Conservation (phyloP, 2,888 invertebrate genomes). For the Lordiphosa fenestrarum region DNA sequence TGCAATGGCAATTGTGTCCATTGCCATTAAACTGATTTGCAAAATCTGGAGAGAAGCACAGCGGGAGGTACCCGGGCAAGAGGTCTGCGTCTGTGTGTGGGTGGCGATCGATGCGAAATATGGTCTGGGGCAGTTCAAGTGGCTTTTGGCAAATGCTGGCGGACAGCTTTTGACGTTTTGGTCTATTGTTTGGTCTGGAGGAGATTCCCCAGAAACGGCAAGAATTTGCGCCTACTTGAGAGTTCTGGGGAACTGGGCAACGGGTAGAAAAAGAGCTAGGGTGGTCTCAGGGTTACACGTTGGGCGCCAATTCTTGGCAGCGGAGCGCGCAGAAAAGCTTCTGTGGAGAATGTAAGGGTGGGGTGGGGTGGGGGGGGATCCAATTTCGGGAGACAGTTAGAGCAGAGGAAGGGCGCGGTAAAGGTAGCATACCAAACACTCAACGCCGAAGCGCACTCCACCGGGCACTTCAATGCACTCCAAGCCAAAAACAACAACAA, state of each 20-base stretch:
- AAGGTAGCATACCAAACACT: constrained; percentile 66
- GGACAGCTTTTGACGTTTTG: constrained; percentile 19
- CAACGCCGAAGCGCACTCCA: constrained; percentile 72
- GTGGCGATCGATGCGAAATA: constrained; percentile 42
- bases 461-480: constrained; percentile 58
- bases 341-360: no score
- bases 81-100: constrained; percentile 49
- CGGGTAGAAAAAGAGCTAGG: constrained; percentile 13
- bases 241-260: constrained; percentile 56
- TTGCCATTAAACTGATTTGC: constrained; percentile 56
- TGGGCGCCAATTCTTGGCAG: constrained; percentile 18
- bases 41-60: constrained; percentile 7
- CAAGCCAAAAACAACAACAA: constrained; percentile 33
- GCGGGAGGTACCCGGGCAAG: constrained; percentile 31
- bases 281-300: background rate
- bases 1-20: constrained; percentile 45
- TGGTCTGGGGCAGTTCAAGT: constrained; percentile 52
- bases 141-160: constrained; percentile 2
- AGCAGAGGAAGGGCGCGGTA: background rate
- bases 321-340: no score
- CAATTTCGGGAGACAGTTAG: constrained; percentile 18
- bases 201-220: constrained; percentile 17
- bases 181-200: constrained; percentile 6
- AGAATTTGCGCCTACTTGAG: constrained; percentile 72
- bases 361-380: background rate